Evolutionary conservation across 2,888 invertebrate genomes (phyloP).

Genomic region (Smittia aterrima): DNA sequence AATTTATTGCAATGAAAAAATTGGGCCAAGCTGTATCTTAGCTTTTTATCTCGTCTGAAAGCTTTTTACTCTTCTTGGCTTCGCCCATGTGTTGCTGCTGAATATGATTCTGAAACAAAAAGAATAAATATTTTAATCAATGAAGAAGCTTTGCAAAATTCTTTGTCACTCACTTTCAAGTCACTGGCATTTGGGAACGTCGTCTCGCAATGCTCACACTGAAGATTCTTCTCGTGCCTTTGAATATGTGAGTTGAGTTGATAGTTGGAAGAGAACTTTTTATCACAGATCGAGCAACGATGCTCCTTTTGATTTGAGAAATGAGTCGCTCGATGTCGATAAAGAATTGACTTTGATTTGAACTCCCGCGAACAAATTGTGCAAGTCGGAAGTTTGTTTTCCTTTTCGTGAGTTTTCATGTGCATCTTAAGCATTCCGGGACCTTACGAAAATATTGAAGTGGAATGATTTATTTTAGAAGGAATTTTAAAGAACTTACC

Average conservation of each 20-base stretch:
- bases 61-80: background rate
- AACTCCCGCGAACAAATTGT: constrained; percentile 62
- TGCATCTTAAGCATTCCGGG: constrained; percentile 67
- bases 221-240: constrained; percentile 48
- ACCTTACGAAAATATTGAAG: too few relatives aligned
- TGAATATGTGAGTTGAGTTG: constrained; percentile 58
- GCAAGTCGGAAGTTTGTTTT: constrained; percentile 59
- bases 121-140: background rate
- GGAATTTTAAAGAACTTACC: too few relatives aligned
- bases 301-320: constrained; percentile 58
- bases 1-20: too few relatives aligned
- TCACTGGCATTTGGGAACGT: constrained; percentile 61
- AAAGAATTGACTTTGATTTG: constrained; percentile 61
- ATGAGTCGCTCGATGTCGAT: constrained; percentile 63
- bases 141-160: background rate
- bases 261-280: constrained; percentile 57
- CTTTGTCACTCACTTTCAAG: constrained; percentile 46
- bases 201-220: constrained; percentile 59
- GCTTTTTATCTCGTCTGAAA: too few relatives aligned
- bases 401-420: constrained; percentile 54
- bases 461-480: too few relatives aligned
- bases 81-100: constrained; percentile 4
- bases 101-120: background rate
- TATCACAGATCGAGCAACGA: constrained; percentile 57
- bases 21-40: too few relatives aligned